Evolutionary conservation across 2,888 invertebrate species (phyloP), one percentile per base, ranked within the genome.

Genomic region (Drosophila vallismaia): DNA sequence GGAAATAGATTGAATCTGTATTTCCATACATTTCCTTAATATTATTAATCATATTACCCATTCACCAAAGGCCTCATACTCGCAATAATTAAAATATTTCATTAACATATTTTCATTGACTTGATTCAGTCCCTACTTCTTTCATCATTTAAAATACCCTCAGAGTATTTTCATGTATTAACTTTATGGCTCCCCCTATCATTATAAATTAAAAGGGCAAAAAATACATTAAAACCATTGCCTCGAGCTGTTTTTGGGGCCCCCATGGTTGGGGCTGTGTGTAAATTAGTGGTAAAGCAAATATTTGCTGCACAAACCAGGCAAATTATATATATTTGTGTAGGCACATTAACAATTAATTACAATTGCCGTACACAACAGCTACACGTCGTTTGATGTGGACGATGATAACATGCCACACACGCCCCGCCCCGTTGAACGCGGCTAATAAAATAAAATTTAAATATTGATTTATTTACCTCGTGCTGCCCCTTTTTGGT

Each of bases 341-440:
- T 68, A 45, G 38, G 58, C 67, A 46, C 79, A 83, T 81, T 81
- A 81, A 79, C 77, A 83, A 80, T 83, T 82, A 76, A 72, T 72
- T 72, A 71, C 66, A 52, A 54, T 50, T 50, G 66, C 50, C 52
- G 59, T 46, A 56, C 49, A 59, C 52, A 52, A 33, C 51, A 51
- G 31, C 6, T 9, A 24, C 24, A 44, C 19, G 9, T 10, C 46
- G 52, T 10, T 31, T 58, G 67, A 76, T 55, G 74, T 54, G 57
- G 54, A 42, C 60, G 64, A 40, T 60, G 64, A 64, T 52, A 64
- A 64, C 64, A 42, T 62, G 52, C 14, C 69, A 71, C 68, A 78
- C 71, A 78, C 78, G 19, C 19, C 19, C 19, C 19, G 85, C 78
- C 82, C 69, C 66, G 68, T 77, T 66, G 64, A 31, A 50, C 44